Base-by-base conservation (phyloP, 2,113 vertebrate species). In the Chaenogobius annularis region DNA sequence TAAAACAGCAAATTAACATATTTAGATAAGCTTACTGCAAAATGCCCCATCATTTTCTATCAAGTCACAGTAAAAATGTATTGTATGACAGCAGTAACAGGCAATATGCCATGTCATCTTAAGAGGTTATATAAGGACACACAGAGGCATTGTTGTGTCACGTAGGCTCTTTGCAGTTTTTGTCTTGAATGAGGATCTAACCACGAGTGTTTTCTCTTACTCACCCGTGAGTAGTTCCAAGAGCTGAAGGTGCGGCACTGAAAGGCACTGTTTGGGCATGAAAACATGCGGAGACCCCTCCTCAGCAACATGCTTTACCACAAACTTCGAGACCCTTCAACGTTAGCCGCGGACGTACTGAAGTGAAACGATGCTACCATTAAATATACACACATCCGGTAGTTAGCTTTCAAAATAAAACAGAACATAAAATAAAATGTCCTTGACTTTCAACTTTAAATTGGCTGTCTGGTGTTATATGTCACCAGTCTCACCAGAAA, bases 211-310 rank as follows among this genome's bases (percentile, higher is more conserved):
- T 5, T 63, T 19, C 14, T 78, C 82, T 83, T 50, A 90, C 85
- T 84, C 50, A 90, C 87, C 72, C 40, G 56, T 43, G 70, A 23
- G 13, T 47, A 15, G 63, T 5, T 59, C 70, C 15, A 67, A 15
- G 71, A 72, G 4, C 8, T 48, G 1, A 80, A 7, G 31, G 5
- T n/a, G 61, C 77, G 70, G 44, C 70, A 15, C 10, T 68, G 80
- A 43, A 65, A 10, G 1, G 81, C 3, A 20, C 8, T 35, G 40
- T 7, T 13, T 6, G 47, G 9, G 1, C 19, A 46, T n/a, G 22
- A 31, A 4, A 46, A 14, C 55, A 79, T 19, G 19, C 66, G 40
- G 0, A 31, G 44, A 11, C 54, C 59, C 67, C 40, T 3, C 0
- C 40, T 1, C 1, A 55, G 20, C n/a, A 35, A 54, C 84, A 83